phyloP scores from a whole-genome alignment of 2,113 vertebrate genomes.

The Micromys minutus region DNA sequence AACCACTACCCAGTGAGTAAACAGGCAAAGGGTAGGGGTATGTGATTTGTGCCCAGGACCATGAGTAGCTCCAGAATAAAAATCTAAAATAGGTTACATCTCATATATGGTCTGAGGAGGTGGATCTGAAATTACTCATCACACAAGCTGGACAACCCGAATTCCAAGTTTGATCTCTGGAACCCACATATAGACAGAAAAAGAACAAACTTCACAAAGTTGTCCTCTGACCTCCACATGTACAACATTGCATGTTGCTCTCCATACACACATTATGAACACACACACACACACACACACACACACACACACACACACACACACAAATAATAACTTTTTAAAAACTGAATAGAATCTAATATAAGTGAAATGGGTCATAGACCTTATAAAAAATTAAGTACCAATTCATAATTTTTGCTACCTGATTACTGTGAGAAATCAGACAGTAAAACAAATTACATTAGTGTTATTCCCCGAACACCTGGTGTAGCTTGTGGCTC shows the following conservation, averaged over 20 bases:
- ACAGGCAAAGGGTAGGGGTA: neutral
- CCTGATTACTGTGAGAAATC: slow-evolving; percentile 24
- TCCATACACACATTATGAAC: neutral
- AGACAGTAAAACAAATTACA: slow-evolving; percentile 37
- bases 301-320: neutral
- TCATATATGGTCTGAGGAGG: neutral
- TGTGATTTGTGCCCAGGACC: neutral
- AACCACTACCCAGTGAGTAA: neutral
- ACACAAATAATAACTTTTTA: neutral
- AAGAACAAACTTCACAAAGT: neutral
- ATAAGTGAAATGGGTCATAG: neutral
- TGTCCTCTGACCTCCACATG: neutral
- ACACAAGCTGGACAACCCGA: neutral
- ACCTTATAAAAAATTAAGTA: neutral
- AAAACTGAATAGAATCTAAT: slow-evolving; percentile 30
- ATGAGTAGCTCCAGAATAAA: neutral
- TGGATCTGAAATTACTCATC: neutral
- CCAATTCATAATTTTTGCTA: slow-evolving; percentile 20
- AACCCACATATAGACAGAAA: neutral
- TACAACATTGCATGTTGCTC: neutral
- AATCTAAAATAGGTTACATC: slow-evolving; percentile 13
- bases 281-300: neutral
- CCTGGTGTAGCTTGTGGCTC: slow-evolving; percentile 31
- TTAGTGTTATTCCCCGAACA: slow-evolving; percentile 38
- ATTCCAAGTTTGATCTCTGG: neutral